Evolutionary conservation across 2,888 invertebrate genomes (phyloP).

Genomic region (Anthoptus insignis): DNA sequence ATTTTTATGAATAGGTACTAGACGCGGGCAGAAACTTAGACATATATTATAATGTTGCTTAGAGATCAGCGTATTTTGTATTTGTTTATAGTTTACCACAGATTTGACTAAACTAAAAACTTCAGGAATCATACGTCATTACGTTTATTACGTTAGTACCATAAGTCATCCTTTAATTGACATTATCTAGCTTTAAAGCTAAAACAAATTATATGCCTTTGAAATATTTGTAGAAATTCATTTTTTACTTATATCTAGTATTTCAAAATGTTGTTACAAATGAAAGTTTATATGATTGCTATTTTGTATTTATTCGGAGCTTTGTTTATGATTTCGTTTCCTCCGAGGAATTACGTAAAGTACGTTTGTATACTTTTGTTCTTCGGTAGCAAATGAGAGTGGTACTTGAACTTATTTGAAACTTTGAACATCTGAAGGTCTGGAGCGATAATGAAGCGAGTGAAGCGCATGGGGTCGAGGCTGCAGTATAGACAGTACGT

Average conservation of each 20-base stretch:
- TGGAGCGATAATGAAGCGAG: conserved; percentile 69
- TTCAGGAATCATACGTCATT: too few relatives aligned
- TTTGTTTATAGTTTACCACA: too few relatives aligned
- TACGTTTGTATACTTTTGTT: too few relatives aligned
- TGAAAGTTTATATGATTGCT: conserved; percentile 73
- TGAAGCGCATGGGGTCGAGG: conserved; percentile 56
- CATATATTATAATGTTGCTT: too few relatives aligned
- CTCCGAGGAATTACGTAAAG: conserved; percentile 77
- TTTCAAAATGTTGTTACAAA: conserved; percentile 70
- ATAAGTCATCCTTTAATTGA: too few relatives aligned
- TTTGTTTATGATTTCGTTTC: conserved; percentile 72
- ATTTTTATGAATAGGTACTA: too few relatives aligned
- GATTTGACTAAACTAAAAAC: too few relatives aligned
- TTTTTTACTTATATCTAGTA: not conserved
- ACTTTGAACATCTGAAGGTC: conserved; percentile 72
- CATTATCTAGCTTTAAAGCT: not conserved
- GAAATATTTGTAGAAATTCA: not conserved
- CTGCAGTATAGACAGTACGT: conserved; percentile 60
- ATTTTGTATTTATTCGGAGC: conserved; percentile 70
- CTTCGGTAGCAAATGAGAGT: too few relatives aligned
- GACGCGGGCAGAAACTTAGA: too few relatives aligned
- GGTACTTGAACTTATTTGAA: too few relatives aligned
- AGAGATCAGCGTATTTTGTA: too few relatives aligned
- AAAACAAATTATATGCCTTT: not conserved
- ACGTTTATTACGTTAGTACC: too few relatives aligned